Evolutionary conservation across 2,797 vertebrate genomes (phyloP).

Genomic region (Tympanoctomys barrerae): DNA sequence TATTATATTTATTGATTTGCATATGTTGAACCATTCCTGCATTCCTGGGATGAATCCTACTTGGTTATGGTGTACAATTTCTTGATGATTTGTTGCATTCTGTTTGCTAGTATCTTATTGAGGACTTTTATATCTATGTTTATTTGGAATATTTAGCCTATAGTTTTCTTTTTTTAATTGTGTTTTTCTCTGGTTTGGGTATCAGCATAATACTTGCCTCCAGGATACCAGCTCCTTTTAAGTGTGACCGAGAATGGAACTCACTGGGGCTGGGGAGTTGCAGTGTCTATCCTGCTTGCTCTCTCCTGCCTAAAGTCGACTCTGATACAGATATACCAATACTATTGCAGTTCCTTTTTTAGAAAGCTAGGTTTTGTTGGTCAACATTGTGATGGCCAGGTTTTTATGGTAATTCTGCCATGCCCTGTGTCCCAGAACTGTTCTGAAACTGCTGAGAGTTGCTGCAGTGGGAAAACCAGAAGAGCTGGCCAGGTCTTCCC

Average conservation of each 20-base stretch:
- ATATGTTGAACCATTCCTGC: neutral
- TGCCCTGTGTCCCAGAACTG: neutral
- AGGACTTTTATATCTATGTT: neutral
- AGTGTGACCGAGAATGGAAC: neutral
- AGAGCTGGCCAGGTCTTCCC: neutral
- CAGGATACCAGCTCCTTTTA: neutral
- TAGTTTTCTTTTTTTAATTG: neutral
- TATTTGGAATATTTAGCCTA: neutral
- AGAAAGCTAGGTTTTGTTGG: neutral
- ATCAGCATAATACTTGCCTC: neutral
- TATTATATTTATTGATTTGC: neutral
- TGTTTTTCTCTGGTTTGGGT: neutral
- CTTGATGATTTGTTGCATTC: neutral
- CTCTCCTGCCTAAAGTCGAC: neutral
- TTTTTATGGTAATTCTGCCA: fast-evolving
- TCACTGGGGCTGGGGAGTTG: neutral
- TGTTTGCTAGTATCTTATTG: neutral
- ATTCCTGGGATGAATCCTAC: neutral
- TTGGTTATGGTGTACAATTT: too few relatives aligned
- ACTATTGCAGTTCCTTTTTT: neutral
- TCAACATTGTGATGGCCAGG: neutral
- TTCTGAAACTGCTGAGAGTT: constrained; percentile 76
- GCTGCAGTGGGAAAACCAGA: constrained; percentile 46
- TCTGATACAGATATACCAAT: neutral
- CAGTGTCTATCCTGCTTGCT: neutral